phyloP scores from a whole-genome alignment of 2,888 invertebrate genomes.

The Syrphus vitripennis region DNA sequence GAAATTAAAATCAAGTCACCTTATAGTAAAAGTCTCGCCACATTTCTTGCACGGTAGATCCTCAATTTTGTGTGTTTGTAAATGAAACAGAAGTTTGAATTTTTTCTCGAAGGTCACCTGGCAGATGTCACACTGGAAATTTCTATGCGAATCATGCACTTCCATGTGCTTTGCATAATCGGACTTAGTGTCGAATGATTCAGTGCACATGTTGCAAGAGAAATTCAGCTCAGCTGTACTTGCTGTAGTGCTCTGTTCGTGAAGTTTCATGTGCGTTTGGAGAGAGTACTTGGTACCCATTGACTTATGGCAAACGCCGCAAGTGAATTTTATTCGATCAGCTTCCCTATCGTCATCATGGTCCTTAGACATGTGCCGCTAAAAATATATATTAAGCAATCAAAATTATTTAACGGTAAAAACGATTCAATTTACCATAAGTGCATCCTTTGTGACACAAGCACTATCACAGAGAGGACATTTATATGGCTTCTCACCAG shows the following conservation, averaged over 20 bases:
- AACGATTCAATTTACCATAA: slow-evolving; percentile 39
- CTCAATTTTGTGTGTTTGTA: slow-evolving; percentile 70
- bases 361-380: slow-evolving; percentile 71
- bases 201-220: slow-evolving; percentile 63
- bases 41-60: slow-evolving; percentile 69
- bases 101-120: slow-evolving; percentile 67
- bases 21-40: slow-evolving; percentile 64
- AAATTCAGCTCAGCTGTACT: slow-evolving; percentile 35
- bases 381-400: background rate
- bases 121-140: slow-evolving; percentile 70
- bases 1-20: slow-evolving; percentile 15
- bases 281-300: slow-evolving; percentile 64
- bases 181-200: slow-evolving; percentile 36
- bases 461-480: slow-evolving; percentile 68
- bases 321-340: slow-evolving; percentile 65
- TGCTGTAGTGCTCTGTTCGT: slow-evolving; percentile 44
- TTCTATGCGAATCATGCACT: slow-evolving; percentile 54
- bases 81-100: slow-evolving; percentile 68
- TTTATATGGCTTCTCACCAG: slow-evolving; percentile 66
- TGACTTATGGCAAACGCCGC: slow-evolving; percentile 57
- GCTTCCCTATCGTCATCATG: slow-evolving; percentile 61
- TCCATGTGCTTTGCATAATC: slow-evolving; percentile 65
- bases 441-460: slow-evolving; percentile 61
- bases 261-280: slow-evolving; percentile 65
- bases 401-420: background rate